Conservation (phyloP, 2,113 vertebrate species). For the Atractosteus spatula region DNA sequence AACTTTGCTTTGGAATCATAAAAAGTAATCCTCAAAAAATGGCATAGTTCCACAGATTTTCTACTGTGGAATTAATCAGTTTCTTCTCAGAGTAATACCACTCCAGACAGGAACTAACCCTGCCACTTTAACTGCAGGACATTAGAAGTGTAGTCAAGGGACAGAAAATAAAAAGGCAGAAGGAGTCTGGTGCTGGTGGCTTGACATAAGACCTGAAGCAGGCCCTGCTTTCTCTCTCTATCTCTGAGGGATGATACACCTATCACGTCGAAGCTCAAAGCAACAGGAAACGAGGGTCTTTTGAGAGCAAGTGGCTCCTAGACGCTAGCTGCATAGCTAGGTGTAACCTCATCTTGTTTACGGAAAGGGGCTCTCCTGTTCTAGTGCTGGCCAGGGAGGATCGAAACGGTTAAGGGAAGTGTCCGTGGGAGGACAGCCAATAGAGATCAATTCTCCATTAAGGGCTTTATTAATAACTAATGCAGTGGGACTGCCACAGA, state of each 20-base stretch:
- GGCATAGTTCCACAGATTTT: background rate
- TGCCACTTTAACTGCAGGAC: too few species aligned
- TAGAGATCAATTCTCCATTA: conserved; percentile 58
- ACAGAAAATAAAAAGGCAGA: background rate
- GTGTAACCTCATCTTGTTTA: conserved; percentile 37
- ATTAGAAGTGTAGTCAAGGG: too few species aligned
- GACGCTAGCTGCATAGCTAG: conserved; percentile 10
- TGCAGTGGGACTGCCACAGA: conserved; percentile 37
- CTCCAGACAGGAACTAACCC: background rate
- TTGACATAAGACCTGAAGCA: background rate
- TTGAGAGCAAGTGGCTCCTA: conserved; percentile 14
- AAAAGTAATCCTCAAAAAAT: too few species aligned
- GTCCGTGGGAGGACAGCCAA: conserved; percentile 38
- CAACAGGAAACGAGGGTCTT: background rate
- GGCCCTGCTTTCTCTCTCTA: background rate
- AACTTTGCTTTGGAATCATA: too few species aligned
- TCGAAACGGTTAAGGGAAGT: conserved; percentile 36
- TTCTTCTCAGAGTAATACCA: background rate
- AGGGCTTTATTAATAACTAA: conserved; percentile 64
- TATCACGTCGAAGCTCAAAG: background rate
- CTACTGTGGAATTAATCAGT: background rate
- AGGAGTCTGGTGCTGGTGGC: background rate
- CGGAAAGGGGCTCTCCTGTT: conserved; percentile 29
- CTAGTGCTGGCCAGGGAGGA: conserved; percentile 20
- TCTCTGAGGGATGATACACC: background rate